Base-by-base conservation (phyloP, 1,140 invertebrate genomes). In the Trichomalopsis sarcophagae region DNA sequence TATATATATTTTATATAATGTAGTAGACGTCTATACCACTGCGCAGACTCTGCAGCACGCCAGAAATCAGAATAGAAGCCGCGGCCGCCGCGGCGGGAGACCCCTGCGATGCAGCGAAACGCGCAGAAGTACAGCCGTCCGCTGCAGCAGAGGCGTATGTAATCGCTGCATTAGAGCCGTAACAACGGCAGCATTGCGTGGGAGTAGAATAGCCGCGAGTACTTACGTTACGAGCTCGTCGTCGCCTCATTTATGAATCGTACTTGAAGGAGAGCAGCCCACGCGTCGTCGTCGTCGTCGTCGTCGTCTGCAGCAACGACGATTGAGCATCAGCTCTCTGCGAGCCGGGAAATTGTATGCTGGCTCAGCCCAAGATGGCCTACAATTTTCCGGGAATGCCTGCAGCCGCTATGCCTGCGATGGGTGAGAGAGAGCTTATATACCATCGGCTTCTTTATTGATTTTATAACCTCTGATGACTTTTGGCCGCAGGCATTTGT, bases 361-460 rank as follows among this genome's bases (percentile, higher is more conserved):
- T 66, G 30, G 21, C 36, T 40, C 40, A 17, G 2, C 27, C 27
- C 74, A 89, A 90, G 80, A 93, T 93, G 93, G 92, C 92, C 84
- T 93, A 93, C 81, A 93, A 93, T 89, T 93, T 93, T 88, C 90
- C 92, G 82, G 92, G 93, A 23, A 91, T 93, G 85, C 91, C 93
- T 86, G 87, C 91, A 83, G 88, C 90, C n/a, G 89, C 91, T 81
- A 92, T 93, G 89, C 89, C 92, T 84, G 89, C 92, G 75, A 92
- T 93, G 89, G 89, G 93, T 93, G 87, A 89, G 89, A 33, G 30
- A n/a, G 11, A 14, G 68, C 68, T 27, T 27, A 27, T 27, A 27
- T 27, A 27, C 27, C 27, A 27, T 11, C 23, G 27, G 10, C 23
- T n/a, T 55, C 40, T 50, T 73, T 55, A 84, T 84, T 33, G 50